phyloP scores from a whole-genome alignment of 2,797 vertebrate species.

The Aotus griseimembra region DNA sequence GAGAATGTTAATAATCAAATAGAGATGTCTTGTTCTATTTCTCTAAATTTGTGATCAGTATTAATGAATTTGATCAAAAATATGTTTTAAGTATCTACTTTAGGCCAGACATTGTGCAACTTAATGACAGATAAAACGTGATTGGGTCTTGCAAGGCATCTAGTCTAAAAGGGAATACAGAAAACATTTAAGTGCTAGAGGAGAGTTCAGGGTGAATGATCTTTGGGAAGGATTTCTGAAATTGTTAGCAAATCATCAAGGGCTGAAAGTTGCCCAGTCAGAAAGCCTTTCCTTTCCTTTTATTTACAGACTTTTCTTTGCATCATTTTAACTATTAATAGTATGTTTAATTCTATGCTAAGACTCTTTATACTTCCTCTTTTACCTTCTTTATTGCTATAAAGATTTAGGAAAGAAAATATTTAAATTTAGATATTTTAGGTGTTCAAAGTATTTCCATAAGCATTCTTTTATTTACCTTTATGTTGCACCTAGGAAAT shows the following conservation, averaged over 20 bases:
- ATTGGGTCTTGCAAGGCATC: not conserved
- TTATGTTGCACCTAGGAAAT: not conserved
- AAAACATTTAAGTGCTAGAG: not conserved
- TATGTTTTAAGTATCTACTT: not conserved
- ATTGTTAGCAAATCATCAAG: not conserved
- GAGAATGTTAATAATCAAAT: conserved; percentile 12
- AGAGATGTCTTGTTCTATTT: not conserved
- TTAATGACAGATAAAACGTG: conserved; percentile 42
- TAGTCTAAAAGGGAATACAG: not conserved
- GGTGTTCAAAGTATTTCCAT: not conserved
- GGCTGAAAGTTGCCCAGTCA: not conserved
- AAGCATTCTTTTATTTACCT: not conserved
- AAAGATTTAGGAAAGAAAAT: conserved; percentile 31
- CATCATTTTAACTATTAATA: not conserved
- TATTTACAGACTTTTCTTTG: not conserved
- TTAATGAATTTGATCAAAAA: conserved; percentile 28
- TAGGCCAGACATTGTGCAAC: not conserved
- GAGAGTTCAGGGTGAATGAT: not conserved
- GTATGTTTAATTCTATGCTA: not conserved
- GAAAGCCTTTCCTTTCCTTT: conserved; percentile 8
- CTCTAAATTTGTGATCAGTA: conserved; percentile 4
- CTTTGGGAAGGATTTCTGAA: not conserved
- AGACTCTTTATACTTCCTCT: not conserved
- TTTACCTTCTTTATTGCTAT: not conserved
- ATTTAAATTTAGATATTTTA: conserved; percentile 6